phyloP scores from a whole-genome alignment of 1,140 invertebrate species.

The Trissolcus basalis region DNA sequence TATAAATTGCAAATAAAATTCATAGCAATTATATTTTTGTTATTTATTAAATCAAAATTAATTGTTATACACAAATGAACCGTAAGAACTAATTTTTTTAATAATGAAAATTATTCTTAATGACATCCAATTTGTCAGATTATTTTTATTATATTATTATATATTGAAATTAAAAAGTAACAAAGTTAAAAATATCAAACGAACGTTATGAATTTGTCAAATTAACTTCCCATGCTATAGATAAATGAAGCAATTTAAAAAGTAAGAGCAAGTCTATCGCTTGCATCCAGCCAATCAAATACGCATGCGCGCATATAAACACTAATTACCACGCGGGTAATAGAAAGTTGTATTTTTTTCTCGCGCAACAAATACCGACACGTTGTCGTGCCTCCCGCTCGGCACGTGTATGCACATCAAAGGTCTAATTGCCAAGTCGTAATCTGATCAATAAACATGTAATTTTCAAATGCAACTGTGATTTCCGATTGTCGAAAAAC shows the following conservation, averaged over 20 bases:
- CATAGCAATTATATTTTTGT: no score
- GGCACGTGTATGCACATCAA: slow-evolving; percentile 25
- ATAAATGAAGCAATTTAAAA: slow-evolving; percentile 25
- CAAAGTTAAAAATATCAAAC: background rate
- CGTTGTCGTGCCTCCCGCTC: slow-evolving; percentile 23
- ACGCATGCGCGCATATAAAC: slow-evolving; percentile 17
- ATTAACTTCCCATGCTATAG: no score
- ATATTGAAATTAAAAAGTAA: background rate
- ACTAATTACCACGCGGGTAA: slow-evolving; percentile 38
- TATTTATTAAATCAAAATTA: no score
- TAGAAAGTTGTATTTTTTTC: slow-evolving; percentile 40
- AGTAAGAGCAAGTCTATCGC: slow-evolving; percentile 22
- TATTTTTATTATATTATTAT: no score
- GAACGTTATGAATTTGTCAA: background rate
- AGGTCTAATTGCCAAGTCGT: slow-evolving; percentile 9
- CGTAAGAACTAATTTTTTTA: no score
- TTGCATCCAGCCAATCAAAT: slow-evolving; percentile 17
- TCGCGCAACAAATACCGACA: slow-evolving; percentile 20
- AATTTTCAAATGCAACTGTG: no score
- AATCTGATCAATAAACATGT: slow-evolving; percentile 5
- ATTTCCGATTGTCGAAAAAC: no score
- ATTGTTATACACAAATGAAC: no score
- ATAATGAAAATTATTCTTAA: no score
- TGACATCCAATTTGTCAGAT: no score
- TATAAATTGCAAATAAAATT: no score